Conservation (phyloP, 1,140 invertebrate genomes). For the Holcopasites calliopsidis region DNA sequence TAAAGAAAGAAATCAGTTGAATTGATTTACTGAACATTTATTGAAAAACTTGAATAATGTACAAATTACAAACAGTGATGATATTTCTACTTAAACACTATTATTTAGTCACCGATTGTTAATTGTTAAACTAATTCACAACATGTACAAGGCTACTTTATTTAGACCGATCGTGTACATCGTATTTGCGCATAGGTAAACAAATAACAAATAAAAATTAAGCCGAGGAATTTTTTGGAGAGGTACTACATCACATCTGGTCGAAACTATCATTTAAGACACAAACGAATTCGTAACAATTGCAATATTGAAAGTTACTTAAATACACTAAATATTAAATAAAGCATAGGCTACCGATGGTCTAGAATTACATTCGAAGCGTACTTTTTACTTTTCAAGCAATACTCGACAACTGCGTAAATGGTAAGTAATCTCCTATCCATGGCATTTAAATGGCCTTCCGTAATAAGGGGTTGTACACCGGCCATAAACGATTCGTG, state of each 20-base stretch:
- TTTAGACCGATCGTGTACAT: background rate
- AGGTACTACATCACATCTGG: too few species aligned
- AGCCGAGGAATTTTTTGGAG: background rate
- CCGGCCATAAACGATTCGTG: constrained; percentile 79
- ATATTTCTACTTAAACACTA: too few species aligned
- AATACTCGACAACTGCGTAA: constrained; percentile 87
- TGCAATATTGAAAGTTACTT: background rate
- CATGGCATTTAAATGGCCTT: constrained; percentile 89
- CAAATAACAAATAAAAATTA: background rate
- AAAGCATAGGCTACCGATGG: constrained; percentile 48
- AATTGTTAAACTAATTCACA: too few species aligned
- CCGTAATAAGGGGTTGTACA: constrained; percentile 83
- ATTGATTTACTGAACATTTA: too few species aligned
- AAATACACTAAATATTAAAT: too few species aligned
- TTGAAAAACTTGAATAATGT: too few species aligned
- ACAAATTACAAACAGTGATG: too few species aligned
- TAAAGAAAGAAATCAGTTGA: too few species aligned
- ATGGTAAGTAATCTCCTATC: constrained; percentile 87
- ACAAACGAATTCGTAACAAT: background rate
- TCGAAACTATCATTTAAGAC: constrained; percentile 3
- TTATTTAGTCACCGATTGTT: too few species aligned
- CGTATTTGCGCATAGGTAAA: background rate
- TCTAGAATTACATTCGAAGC: constrained; percentile 73
- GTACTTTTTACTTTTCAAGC: constrained; percentile 78
- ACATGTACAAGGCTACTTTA: too few species aligned